Conservation (phyloP, 2,888 invertebrate species). For the Megamerina dolium region DNA sequence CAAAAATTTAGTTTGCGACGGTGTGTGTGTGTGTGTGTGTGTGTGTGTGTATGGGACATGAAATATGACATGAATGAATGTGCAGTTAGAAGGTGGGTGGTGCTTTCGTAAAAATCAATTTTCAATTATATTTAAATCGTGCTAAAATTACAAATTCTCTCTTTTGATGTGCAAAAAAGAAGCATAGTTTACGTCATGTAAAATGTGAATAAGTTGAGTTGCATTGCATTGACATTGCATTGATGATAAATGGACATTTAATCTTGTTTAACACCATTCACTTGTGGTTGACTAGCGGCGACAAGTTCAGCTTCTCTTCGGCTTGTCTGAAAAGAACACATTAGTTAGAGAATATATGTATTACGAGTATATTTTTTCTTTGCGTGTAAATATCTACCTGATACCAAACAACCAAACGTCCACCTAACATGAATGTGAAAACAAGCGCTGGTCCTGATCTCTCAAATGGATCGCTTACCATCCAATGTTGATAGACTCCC, state of each 20-base stretch:
- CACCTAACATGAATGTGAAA: constrained; percentile 87
- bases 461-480: constrained; percentile 89
- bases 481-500: constrained; percentile 88
- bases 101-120: constrained; percentile 1
- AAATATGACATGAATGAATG: constrained; percentile 1
- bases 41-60: neutral
- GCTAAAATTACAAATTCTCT: no score
- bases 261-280: constrained; percentile 60
- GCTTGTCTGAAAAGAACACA: constrained; percentile 50
- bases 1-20: no score
- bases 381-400: no score
- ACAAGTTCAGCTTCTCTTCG: constrained; percentile 53
- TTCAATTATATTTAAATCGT: neutral
- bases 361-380: neutral
- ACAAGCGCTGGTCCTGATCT: constrained; percentile 84
- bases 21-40: no score
- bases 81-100: constrained; percentile 6
- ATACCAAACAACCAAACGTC: constrained; percentile 78
- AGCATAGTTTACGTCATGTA: neutral
- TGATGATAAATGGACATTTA: no score
- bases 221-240: constrained; percentile 2
- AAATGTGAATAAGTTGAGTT: no score
- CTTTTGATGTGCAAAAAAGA: neutral
- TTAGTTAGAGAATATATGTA: neutral
- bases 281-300: constrained; percentile 52